Percentiles rank a stretch among this genome's conserved stretches.
Evolutionary conservation across 2,113 vertebrate species (phyloP).

Genomic region (Pomatostomus ruficeps): DNA sequence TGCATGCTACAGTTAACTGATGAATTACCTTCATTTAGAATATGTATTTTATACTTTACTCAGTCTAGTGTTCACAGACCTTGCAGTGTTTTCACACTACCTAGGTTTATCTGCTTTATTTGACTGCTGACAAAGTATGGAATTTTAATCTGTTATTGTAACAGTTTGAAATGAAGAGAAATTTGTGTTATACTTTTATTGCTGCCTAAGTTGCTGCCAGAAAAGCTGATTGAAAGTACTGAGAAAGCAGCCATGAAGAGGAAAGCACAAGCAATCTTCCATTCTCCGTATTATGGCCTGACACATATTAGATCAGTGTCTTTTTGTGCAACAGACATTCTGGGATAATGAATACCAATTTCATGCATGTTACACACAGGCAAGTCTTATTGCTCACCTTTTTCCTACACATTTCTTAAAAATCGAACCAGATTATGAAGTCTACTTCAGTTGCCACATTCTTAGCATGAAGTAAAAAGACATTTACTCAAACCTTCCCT

Average conservation of each 20-base stretch:
- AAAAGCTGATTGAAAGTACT: constrained; percentile 41
- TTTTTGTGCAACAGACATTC: constrained; percentile 39
- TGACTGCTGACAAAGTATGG: constrained; percentile 17
- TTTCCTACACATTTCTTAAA: constrained; percentile 9
- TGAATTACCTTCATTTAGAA: background rate
- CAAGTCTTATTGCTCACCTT: constrained; percentile 27
- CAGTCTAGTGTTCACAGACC: background rate
- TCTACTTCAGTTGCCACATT: background rate
- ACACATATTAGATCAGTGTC: constrained; percentile 53
- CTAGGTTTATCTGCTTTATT: constrained; percentile 3
- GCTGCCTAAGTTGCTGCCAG: constrained; percentile 27
- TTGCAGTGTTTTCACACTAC: background rate
- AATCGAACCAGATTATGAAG: background rate
- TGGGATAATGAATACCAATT: constrained; percentile 61
- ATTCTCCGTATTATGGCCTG: constrained; percentile 28
- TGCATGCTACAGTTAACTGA: background rate
- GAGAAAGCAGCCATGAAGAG: constrained; percentile 37
- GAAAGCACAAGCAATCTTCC: background rate
- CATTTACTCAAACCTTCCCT: background rate
- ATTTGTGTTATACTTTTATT: constrained; percentile 21
- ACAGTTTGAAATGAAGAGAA: constrained; percentile 28
- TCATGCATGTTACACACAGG: constrained; percentile 55
- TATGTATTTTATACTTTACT: background rate
- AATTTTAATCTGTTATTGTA: constrained; percentile 49
- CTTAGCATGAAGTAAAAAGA: background rate